phyloP scores from a whole-genome alignment of 2,113 vertebrate genomes.

The Calcarius ornatus region DNA sequence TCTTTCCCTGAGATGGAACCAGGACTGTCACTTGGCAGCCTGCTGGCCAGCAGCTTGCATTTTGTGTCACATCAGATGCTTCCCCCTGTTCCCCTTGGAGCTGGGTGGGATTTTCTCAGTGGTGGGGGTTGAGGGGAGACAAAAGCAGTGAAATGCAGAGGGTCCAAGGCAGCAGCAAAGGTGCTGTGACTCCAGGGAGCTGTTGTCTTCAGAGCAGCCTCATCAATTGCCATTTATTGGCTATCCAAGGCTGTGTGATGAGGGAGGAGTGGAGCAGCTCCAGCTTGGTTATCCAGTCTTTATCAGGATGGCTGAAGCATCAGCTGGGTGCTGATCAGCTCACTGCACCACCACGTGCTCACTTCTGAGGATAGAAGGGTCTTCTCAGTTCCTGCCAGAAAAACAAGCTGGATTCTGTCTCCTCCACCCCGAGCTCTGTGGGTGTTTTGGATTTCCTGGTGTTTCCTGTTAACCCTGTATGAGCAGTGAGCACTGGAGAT shows the following conservation, averaged over 20 bases:
- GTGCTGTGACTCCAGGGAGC: neutral
- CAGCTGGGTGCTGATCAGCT: neutral
- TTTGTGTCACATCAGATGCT: neutral
- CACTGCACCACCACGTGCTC: neutral
- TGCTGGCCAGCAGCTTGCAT: neutral
- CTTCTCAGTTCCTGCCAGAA: neutral
- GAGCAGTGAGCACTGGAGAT: neutral
- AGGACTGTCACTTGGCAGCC: neutral
- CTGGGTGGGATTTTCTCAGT: neutral
- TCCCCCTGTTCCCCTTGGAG: neutral
- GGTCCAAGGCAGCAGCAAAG: neutral
- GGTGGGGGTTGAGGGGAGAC: neutral
- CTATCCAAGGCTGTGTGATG: neutral
- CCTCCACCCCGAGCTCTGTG: neutral
- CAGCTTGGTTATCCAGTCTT: neutral
- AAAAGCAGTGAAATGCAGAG: neutral
- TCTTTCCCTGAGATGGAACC: neutral
- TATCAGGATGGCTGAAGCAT: neutral
- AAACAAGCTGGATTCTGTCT: neutral
- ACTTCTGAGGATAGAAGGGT: neutral
- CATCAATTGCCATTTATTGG: fast-evolving
- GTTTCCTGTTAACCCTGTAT: neutral
- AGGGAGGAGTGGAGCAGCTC: neutral
- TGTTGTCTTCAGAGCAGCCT: neutral
- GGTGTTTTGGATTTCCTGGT: neutral